Evolutionary conservation across 2,113 vertebrate species (phyloP).

Genomic region (Cnemophilus loriae): DNA sequence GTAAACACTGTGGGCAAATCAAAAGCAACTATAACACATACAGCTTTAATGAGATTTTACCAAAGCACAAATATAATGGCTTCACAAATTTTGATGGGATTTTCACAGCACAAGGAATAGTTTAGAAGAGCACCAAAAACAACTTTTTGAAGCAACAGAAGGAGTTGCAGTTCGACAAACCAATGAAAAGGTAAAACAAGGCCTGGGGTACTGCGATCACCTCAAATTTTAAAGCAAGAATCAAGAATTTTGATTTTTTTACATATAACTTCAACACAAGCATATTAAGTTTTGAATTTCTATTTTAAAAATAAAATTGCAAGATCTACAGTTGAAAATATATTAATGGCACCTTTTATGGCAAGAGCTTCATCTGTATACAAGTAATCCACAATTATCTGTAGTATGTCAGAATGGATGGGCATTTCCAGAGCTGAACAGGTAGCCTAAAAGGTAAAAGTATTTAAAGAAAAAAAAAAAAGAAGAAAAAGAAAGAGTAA

Average conservation of each 20-base stretch:
- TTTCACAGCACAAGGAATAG: background rate
- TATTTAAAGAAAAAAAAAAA: background rate
- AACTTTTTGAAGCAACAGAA: background rate
- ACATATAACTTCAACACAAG: background rate
- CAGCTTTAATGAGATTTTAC: background rate
- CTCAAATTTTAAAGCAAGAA: background rate
- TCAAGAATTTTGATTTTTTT: background rate
- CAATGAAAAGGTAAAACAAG: background rate
- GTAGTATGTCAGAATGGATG: constrained; percentile 86
- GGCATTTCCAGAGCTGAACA: constrained; percentile 89
- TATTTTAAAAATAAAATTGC: background rate
- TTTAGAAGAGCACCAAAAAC: background rate
- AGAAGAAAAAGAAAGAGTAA: background rate
- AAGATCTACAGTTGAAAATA: background rate
- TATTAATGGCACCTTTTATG: constrained; percentile 81
- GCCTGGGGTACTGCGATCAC: background rate
- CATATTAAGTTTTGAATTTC: background rate
- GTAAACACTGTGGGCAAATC: background rate
- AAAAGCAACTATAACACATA: background rate
- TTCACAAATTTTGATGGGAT: background rate
- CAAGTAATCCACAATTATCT: constrained; percentile 91
- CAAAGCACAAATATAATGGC: background rate
- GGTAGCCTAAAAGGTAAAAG: constrained; percentile 77
- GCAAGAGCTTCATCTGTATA: constrained; percentile 89
- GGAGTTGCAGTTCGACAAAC: background rate